Evolutionary conservation across 53 echinoderm and acorn worm species (phyloP), one percentile per base, ranked within the genome.

Genomic region (Crossaster papposus): DNA sequence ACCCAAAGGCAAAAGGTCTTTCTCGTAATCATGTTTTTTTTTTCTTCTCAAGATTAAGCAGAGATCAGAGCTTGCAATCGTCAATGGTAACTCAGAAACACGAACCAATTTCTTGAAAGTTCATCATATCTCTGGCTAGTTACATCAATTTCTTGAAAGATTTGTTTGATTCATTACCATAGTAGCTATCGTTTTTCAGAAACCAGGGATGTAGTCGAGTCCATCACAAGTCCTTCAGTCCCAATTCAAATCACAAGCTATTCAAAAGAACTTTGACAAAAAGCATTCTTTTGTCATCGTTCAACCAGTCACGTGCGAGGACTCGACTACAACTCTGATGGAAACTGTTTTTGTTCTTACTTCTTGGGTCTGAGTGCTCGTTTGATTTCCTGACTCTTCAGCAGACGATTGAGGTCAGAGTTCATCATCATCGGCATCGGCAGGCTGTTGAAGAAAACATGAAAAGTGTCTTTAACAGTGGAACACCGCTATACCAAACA

Each of bases 361-460:
- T 94, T 95, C 81, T 86, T 93, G 51, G 95, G 95, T 90, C 94
- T 63, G 84, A 98, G 89, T 50, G 89, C 88, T 81, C 89, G 89
- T 29, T 88, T 85, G 89, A 98, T 93, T 72, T 98, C 95, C 78
- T 93, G 84, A 74, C 95, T 96, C 89, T 91, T 94, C 64, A 98
- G 78, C 78, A 98, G 91, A 64, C 95, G 90, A 28, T 85, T 89
- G 86, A 98, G 88, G 88, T 98, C 98, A 35, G 98, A 94, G 92
- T 96, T 93, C 54, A 91, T 86, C 98, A 98, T 98, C 90, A 93
- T 96, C 32, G 95, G 95, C 98, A 98, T 98, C 24, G 98, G 98
- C 32, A 98, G 94, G 90, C 98, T 98, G 81, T 13, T 82, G 32
- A 1, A 80, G 32, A 28, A 30, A 83, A 64, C 12, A 83, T 14